Base-by-base conservation (phyloP, 2,797 vertebrate genomes). In the Helicolenus hilgendorfi region DNA sequence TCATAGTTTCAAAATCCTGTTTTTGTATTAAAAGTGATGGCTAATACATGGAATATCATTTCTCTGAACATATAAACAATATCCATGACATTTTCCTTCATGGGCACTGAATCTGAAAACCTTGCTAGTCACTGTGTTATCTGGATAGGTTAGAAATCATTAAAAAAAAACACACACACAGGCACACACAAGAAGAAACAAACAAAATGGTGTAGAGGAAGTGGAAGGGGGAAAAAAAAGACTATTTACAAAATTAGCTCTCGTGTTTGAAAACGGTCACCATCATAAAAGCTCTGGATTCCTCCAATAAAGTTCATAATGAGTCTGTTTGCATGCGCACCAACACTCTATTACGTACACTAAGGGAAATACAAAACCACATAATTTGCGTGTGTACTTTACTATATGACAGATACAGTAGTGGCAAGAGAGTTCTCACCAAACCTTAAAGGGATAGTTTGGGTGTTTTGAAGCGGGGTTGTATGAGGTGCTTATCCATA, bases 1-100 rank as follows among this genome's bases (percentile, higher is more conserved):
- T 97, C 97, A 97, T 97, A 97, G 97, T 97, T 98, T 90, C 97
- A 97, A 97, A 97, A 96, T 93, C 85, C 73, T 90, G 90, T 90
- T 87, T 96, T 91, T 94, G 93, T 95, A 93, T 93, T 95, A 89
- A 94, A 95, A 94, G 92, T 96, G 94, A 96, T 97, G 96, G 94
- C 94, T 96, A 95, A 95, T 76, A 96, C 87, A 94, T 94, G 94
- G 93, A 95, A 92, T 94, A 94, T 93, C 77, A 93, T 93, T 91
- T 93, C 79, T 91, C 86, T 94, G 85, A 95, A 94, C 91, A 94
- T 79, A 85, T 69, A 71, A 90, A 95, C 89, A 89, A 95, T 95
- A 95, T 95, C 92, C 93, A 93, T 93, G 91, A 94, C 88, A 93
- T 93, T 92, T 95, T 97, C 96, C 97, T 97, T 97, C 97, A 97